These are phyloP conservation scores for Eriosoma lanigerum DNA, from an alignment of 1,140 invertebrate species.

Conservation along the genomic window DNA sequence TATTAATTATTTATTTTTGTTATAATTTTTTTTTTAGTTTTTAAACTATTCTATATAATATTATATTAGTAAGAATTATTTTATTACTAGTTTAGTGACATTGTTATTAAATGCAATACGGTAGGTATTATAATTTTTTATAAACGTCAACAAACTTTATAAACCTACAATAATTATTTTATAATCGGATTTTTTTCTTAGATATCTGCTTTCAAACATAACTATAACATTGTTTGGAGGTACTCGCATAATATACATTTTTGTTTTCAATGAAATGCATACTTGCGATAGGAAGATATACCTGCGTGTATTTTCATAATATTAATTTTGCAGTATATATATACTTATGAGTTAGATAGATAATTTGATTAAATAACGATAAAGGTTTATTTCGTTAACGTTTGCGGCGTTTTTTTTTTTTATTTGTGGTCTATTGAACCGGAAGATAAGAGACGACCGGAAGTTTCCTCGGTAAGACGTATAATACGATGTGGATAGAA, in stretches of 20 bases:
- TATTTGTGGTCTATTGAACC: neutral
- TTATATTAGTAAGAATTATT: no score
- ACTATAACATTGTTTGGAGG: neutral
- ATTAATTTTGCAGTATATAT: neutral
- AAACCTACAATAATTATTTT: no score
- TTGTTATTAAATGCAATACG: no score
- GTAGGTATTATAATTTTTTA: no score
- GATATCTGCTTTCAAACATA: slow-evolving; percentile 11
- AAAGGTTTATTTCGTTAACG: slow-evolving; percentile 10
- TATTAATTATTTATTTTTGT: no score
- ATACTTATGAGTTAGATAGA: neutral
- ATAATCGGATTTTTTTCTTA: slow-evolving; percentile 17
- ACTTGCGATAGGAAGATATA: slow-evolving; percentile 28
- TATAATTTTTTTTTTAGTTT: no score
- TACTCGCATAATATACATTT: no score
- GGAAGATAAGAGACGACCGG: slow-evolving; percentile 37
- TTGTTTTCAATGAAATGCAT: neutral
- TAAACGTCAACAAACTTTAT: neutral
- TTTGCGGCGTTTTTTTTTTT: slow-evolving; percentile 22
- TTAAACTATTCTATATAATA: no score
- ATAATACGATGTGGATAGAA: slow-evolving; percentile 8
- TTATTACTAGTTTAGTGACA: no score
- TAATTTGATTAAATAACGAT: slow-evolving; percentile 12
- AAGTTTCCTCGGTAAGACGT: slow-evolving; percentile 10
- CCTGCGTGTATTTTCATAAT: no score